A percentile compares a stretch with the other conserved stretches of the same genome.
Conservation (phyloP, 1,140 invertebrate species). For the Alviniconcha marisindica region DNA sequence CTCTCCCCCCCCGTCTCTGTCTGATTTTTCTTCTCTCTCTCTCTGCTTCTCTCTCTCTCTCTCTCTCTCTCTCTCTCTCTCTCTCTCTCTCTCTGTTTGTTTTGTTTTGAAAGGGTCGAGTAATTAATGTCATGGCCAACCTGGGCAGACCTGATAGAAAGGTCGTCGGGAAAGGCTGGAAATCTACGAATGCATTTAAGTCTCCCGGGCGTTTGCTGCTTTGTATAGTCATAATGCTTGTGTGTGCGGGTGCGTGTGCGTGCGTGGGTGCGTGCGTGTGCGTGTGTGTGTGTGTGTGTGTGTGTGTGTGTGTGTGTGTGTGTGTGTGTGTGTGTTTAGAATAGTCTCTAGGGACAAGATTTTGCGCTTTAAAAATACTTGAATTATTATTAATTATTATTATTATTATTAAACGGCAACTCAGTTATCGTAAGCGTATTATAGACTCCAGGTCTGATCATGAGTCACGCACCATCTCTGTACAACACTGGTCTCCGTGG, state of each 20-base stretch:
- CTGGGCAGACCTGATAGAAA: too few species aligned
- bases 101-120: neutral
- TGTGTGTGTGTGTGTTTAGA: neutral
- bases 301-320: neutral
- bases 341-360: neutral
- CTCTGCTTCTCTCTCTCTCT: slow-evolving; percentile 1
- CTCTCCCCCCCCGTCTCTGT: neutral
- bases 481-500: too few species aligned
- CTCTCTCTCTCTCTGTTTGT: neutral
- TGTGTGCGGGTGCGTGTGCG: neutral
- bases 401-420: too few species aligned
- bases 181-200: too few species aligned
- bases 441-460: too few species aligned
- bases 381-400: too few species aligned
- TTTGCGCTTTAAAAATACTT: too few species aligned
- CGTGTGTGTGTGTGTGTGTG: slow-evolving; percentile 2
- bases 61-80: slow-evolving; percentile 6
- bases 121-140: too few species aligned
- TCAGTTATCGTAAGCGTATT: too few species aligned
- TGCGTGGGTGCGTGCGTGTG: neutral
- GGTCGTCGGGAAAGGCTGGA: too few species aligned
- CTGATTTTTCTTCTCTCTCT: neutral
- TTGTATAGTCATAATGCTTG: neutral
- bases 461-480: too few species aligned
- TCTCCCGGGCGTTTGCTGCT: too few species aligned